These are phyloP conservation scores for Drosophila busckii DNA, from an alignment of 1,140 invertebrate species.

Conservation along the genomic window DNA sequence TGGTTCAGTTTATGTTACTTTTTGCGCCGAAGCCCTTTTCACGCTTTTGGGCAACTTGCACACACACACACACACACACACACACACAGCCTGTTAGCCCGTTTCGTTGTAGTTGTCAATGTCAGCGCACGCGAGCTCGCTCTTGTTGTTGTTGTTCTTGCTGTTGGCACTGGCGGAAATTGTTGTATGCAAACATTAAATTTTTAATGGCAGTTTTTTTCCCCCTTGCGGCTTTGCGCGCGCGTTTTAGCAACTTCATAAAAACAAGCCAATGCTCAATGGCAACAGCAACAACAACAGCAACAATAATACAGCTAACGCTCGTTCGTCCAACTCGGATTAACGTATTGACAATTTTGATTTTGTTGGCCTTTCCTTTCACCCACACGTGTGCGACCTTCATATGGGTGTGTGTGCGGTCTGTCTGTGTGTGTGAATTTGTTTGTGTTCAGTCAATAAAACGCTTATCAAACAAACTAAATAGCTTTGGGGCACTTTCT, in stretches of 20 bases:
- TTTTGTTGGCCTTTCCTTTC: slow-evolving; percentile 26
- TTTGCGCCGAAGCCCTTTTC: background rate
- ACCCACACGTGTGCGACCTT: slow-evolving; percentile 1
- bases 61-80: too few species aligned
- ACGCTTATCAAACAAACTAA: slow-evolving; percentile 15
- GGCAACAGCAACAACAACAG: slow-evolving; percentile 1
- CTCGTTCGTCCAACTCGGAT: too few species aligned
- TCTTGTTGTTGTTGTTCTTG: slow-evolving; percentile 13
- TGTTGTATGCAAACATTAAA: slow-evolving; percentile 71
- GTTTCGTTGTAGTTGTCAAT: slow-evolving; percentile 53
- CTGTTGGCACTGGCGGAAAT: slow-evolving; percentile 56
- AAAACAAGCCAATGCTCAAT: slow-evolving; percentile 8
- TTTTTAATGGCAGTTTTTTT: slow-evolving; percentile 54
- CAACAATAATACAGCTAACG: slow-evolving; percentile 14
- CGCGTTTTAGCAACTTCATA: slow-evolving; percentile 12
- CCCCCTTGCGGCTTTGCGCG: slow-evolving; percentile 6
- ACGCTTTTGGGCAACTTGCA: too few species aligned
- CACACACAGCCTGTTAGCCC: too few species aligned
- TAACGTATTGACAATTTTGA: slow-evolving; percentile 5
- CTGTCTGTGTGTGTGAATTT: background rate
- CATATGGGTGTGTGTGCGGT: background rate
- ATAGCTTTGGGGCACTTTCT: slow-evolving; percentile 49
- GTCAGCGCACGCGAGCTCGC: slow-evolving; percentile 25
- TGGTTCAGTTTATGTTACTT: slow-evolving; percentile 22
- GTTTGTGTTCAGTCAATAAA: slow-evolving; percentile 17